Conservation (phyloP, 2,113 vertebrate genomes). For the Erinaceus europaeus region DNA sequence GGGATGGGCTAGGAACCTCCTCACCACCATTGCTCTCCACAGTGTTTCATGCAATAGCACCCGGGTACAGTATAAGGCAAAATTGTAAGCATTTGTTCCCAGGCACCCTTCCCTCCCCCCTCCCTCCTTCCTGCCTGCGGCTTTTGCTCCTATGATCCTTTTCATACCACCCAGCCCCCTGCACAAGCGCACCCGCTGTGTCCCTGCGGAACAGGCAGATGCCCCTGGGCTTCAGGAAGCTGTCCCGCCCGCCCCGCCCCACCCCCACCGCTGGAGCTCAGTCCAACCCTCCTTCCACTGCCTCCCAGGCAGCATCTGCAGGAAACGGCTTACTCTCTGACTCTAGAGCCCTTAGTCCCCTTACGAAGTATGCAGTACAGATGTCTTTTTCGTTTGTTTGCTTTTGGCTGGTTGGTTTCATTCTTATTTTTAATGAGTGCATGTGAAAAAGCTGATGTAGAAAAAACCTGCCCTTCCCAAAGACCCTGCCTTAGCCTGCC, state of each 20-base stretch:
- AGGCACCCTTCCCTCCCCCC: not conserved
- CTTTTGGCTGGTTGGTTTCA: not conserved
- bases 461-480: not conserved
- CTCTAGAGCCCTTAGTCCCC: not conserved
- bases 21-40: not conserved
- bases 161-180: not conserved
- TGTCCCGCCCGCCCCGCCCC: too few relatives aligned
- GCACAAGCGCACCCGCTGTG: not conserved
- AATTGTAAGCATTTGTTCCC: too few relatives aligned
- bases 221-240: not conserved
- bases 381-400: not conserved
- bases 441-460: not conserved
- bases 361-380: not conserved
- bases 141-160: too few relatives aligned
- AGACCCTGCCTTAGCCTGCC: not conserved
- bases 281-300: not conserved
- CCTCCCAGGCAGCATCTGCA: not conserved
- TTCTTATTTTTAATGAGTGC: constrained; percentile 3
- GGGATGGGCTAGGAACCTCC: too few relatives aligned
- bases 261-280: not conserved
- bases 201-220: not conserved
- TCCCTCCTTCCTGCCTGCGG: not conserved
- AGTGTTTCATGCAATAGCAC: not conserved
- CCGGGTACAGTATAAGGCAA: not conserved
- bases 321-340: not conserved